These are phyloP conservation scores for Agrilus biguttatus DNA, from an alignment of 2,888 invertebrate genomes.

Conservation along the genomic window DNA sequence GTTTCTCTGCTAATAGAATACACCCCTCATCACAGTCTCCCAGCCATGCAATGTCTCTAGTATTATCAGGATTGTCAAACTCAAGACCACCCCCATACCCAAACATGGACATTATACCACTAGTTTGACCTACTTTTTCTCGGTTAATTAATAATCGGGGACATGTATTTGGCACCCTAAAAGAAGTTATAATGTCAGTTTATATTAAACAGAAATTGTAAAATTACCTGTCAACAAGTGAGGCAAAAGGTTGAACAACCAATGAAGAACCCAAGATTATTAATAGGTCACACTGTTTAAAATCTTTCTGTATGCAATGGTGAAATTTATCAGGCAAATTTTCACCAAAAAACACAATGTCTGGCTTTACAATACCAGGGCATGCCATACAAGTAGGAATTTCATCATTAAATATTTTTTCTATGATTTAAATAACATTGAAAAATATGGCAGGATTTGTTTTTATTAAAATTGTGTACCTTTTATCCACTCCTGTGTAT, in stretches of 20 bases:
- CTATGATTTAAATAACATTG: constrained; percentile 30
- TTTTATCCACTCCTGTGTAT: constrained; percentile 75
- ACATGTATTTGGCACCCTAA: constrained; percentile 51
- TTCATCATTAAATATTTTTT: constrained; percentile 53
- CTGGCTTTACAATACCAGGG: constrained; percentile 76
- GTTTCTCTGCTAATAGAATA: constrained; percentile 51
- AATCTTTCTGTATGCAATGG: constrained; percentile 52
- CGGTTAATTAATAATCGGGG: constrained; percentile 79
- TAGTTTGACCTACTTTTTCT: constrained; percentile 49
- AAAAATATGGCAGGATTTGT: neutral
- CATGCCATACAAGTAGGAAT: constrained; percentile 67
- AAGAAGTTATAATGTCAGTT: constrained; percentile 6
- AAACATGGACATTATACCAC: constrained; percentile 24
- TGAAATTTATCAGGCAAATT: constrained; percentile 69
- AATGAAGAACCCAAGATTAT: constrained; percentile 93
- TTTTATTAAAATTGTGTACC: constrained; percentile 31
- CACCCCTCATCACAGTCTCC: constrained; percentile 79
- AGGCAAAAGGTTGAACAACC: constrained; percentile 89
- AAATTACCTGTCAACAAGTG: constrained; percentile 58
- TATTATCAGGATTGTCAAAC: constrained; percentile 47
- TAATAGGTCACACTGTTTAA: constrained; percentile 74
- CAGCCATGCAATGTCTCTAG: constrained; percentile 64
- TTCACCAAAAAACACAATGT: constrained; percentile 94
- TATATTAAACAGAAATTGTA: constrained; percentile 1
- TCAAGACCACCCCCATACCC: constrained; percentile 46